Conservation (phyloP, 1,140 invertebrate species). For the Pectinophora gossypiella region DNA sequence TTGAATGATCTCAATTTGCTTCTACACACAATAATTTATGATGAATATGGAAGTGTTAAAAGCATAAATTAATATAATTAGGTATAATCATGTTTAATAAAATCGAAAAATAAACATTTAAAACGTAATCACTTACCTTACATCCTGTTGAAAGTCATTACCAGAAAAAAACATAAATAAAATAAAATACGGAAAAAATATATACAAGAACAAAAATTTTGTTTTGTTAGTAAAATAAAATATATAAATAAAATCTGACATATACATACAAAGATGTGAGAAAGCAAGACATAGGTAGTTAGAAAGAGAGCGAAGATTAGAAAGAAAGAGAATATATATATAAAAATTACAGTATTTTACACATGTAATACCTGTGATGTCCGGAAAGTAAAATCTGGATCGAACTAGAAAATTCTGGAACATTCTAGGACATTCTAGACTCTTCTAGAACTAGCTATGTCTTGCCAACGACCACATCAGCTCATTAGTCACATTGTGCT, state of each 20-base stretch:
- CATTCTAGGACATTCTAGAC: slow-evolving; percentile 18
- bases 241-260: slow-evolving; percentile 15
- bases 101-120: too few species aligned
- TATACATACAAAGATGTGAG: slow-evolving; percentile 36
- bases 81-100: too few species aligned
- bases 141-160: too few species aligned
- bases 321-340: slow-evolving; percentile 26
- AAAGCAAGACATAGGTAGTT: slow-evolving; percentile 74
- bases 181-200: too few species aligned
- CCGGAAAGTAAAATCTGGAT: slow-evolving; percentile 19
- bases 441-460: slow-evolving; percentile 53
- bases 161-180: too few species aligned
- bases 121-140: too few species aligned
- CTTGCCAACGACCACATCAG: slow-evolving; percentile 71
- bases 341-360: slow-evolving; percentile 32
- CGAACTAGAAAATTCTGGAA: slow-evolving; percentile 33
- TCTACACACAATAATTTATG: too few species aligned
- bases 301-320: slow-evolving; percentile 37
- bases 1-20: too few species aligned
- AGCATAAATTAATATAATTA: too few species aligned
- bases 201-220: too few species aligned
- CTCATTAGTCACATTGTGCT: slow-evolving; percentile 39
- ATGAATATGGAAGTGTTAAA: too few species aligned
- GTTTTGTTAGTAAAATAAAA: slow-evolving; percentile 30
- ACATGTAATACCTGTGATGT: slow-evolving; percentile 60